Conservation (phyloP, 2,888 invertebrate genomes). For the Dorcus parallelipipedus region DNA sequence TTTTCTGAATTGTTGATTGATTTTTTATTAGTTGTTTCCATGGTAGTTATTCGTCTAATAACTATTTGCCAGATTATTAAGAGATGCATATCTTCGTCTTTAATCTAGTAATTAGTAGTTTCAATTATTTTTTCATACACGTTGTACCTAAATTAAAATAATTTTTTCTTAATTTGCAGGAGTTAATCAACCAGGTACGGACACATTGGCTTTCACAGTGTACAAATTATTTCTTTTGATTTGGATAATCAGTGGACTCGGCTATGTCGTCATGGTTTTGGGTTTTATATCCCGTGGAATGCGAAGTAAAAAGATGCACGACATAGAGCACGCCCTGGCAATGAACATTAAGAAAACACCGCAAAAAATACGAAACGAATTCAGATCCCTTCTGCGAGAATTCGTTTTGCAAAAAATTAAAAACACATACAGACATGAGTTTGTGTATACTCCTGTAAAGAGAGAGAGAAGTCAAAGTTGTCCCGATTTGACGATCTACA, state of each 20-base stretch:
- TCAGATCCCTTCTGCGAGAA: slow-evolving; percentile 53
- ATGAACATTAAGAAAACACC: slow-evolving; percentile 76
- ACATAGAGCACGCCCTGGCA: slow-evolving; percentile 73
- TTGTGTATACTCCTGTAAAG: slow-evolving; percentile 47
- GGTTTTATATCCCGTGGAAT: slow-evolving; percentile 78
- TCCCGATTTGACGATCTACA: slow-evolving; percentile 64
- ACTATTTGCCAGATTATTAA: no score
- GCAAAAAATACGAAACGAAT: slow-evolving; percentile 62
- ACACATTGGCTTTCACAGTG: slow-evolving; percentile 59
- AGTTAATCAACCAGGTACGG: slow-evolving; percentile 47
- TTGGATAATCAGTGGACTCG: slow-evolving; percentile 90
- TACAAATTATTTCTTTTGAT: slow-evolving; percentile 80
- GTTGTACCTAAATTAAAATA: background rate
- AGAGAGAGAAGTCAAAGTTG: slow-evolving; percentile 61
- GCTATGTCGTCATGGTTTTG: slow-evolving; percentile 86
- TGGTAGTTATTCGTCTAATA: no score
- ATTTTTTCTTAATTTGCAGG: slow-evolving; percentile 28
- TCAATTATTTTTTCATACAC: no score
- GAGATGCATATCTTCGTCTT: no score
- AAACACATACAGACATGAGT: slow-evolving; percentile 64
- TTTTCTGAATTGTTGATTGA: no score
- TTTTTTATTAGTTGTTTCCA: no score
- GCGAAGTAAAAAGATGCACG: slow-evolving; percentile 70
- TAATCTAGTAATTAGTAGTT: no score
- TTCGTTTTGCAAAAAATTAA: slow-evolving; percentile 78